Base-by-base conservation (phyloP, 2,113 vertebrate species). In the Phaethon lepturus region DNA sequence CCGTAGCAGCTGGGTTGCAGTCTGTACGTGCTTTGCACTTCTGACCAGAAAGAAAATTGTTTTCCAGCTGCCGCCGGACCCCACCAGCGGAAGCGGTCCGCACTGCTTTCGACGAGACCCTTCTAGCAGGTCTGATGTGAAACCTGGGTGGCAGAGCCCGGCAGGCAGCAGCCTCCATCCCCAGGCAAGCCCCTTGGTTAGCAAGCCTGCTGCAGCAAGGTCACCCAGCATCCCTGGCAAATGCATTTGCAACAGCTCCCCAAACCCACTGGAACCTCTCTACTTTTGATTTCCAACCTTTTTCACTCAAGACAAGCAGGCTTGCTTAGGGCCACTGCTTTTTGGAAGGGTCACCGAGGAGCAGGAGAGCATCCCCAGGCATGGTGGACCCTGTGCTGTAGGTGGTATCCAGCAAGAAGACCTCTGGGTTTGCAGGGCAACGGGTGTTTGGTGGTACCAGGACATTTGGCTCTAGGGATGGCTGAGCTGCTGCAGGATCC, bases 401-500 rank as follows among this genome's bases (percentile, higher is more conserved):
- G 9, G 4, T 45, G 7, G 13, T 8, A 44, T 18, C 22, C 49
- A 91, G 15, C 23, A 44, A 68, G 64, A 58, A 26, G 17, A 83
- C 12, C 29, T 64, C 20, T 26, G 35, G 19, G 42, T 40, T 53
- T 45, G 15, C 11, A 66, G 59, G 35, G 17, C 8, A 44, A 24
- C 40, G 77, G 4, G 63, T 74, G 18, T 23, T 66, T 3, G 12
- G 17, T 81, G 28, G 7, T 10, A 59, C 33, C 11, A 42, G 9
- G 10, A 2, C 18, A 28, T 74, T 40, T 69, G 18, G 29, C 29
- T 29, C 50, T 17, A 13, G 33, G 20, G 23, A 33, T 13, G 33
- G 74, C 44, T 44, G 49, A 59, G n/a, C 11, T 55, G 38, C 8
- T 0, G 1, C 1, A 0, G 7, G 17, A 6, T 9, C n/a, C 66